These are phyloP conservation scores for Triplophysa tibetana DNA, from an alignment of 2,113 vertebrate species.

Conservation along the genomic window DNA sequence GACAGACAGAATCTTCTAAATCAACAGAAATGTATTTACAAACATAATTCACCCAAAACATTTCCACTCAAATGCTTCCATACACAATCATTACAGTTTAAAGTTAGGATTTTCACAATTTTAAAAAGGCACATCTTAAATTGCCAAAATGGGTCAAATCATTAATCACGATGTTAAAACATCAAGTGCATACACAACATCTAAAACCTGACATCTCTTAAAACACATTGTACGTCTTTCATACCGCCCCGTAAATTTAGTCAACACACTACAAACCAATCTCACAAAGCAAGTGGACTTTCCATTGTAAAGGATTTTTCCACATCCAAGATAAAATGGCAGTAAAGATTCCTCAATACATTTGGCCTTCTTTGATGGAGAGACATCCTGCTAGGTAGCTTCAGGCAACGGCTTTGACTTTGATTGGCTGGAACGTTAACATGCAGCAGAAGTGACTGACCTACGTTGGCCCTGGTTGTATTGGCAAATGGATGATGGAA, in stretches of 20 bases:
- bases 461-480: constrained; percentile 33
- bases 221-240: neutral
- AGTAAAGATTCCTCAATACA: neutral
- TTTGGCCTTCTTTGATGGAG: constrained; percentile 18
- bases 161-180: too few relatives aligned
- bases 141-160: neutral
- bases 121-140: neutral
- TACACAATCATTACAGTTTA: neutral
- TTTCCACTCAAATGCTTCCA: neutral
- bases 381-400: constrained; percentile 30
- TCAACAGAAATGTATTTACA: neutral
- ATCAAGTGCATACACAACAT: neutral
- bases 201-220: neutral
- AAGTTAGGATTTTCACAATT: neutral
- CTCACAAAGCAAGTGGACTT: constrained; percentile 33
- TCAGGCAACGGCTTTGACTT: constrained; percentile 22
- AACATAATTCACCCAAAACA: constrained; percentile 12
- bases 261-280: neutral
- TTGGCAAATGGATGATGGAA: constrained; percentile 22
- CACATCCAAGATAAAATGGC: neutral
- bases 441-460: constrained; percentile 27
- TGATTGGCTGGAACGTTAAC: constrained; percentile 32
- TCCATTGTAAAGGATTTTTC: constrained; percentile 23
- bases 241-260: neutral
- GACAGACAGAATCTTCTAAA: neutral